Evolutionary conservation across 1,140 invertebrate species (phyloP).

Genomic region (Micrasema longulum): DNA sequence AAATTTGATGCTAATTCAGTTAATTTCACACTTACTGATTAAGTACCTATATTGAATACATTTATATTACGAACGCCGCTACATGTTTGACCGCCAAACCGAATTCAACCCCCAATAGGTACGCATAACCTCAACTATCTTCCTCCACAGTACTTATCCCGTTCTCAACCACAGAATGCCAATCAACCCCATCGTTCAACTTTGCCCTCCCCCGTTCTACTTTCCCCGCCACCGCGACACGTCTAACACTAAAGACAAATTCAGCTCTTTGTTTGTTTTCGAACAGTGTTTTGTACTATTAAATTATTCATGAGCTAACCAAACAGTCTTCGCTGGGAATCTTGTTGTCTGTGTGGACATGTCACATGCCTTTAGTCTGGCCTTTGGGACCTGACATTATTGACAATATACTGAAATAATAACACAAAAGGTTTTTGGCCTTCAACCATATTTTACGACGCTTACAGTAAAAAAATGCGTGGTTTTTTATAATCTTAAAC

Average conservation of each 20-base stretch:
- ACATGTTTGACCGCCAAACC: slow-evolving; percentile 27
- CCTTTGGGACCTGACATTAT: slow-evolving; percentile 16
- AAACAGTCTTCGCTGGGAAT: slow-evolving; percentile 49
- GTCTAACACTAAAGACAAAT: slow-evolving; percentile 47
- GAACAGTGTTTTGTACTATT: slow-evolving; percentile 55
- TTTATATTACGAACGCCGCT: slow-evolving; percentile 17
- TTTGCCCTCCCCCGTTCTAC: slow-evolving; percentile 16
- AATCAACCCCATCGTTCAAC: slow-evolving; percentile 29
- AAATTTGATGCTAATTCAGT: too few relatives aligned
- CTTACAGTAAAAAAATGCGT: too few relatives aligned
- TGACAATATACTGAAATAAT: too few relatives aligned
- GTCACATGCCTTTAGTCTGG: slow-evolving; percentile 1
- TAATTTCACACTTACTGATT: too few relatives aligned
- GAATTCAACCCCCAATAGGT: slow-evolving; percentile 27
- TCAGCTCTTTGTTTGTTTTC: slow-evolving; percentile 52
- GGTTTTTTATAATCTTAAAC: too few relatives aligned
- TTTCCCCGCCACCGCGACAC: slow-evolving; percentile 37
- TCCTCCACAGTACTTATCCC: background rate
- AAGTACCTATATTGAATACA: too few relatives aligned
- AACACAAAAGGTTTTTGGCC: too few relatives aligned
- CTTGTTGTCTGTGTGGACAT: slow-evolving; percentile 39
- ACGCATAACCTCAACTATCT: slow-evolving; percentile 24
- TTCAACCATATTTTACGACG: too few relatives aligned
- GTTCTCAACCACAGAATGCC: slow-evolving; percentile 23
- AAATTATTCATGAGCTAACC: slow-evolving; percentile 55